Evolutionary conservation across 2,888 invertebrate species (phyloP).

Genomic region (Calliphora vomitoria): DNA sequence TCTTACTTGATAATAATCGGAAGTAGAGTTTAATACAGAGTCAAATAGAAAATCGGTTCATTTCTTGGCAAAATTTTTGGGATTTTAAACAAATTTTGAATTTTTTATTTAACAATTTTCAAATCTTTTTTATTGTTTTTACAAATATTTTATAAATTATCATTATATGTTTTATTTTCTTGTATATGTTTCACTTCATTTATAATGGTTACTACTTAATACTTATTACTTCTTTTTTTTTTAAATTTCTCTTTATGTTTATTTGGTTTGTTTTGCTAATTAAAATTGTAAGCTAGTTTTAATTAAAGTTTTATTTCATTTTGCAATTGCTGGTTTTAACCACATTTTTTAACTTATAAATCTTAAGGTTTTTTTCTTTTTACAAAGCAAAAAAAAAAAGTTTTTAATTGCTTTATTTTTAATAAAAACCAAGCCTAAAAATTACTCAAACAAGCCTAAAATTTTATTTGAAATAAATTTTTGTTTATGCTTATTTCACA

Average conservation of each 20-base stretch:
- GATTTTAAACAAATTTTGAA: no score
- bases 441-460: background rate
- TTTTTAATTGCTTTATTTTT: background rate
- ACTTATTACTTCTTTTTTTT: background rate
- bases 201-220: background rate
- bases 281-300: background rate
- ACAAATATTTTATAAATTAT: no score
- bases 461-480: background rate
- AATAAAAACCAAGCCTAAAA: conserved; percentile 5
- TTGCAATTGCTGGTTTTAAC: conserved; percentile 8
- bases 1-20: no score
- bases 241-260: background rate
- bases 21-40: no score
- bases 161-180: background rate
- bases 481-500: background rate
- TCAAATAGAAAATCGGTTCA: no score
- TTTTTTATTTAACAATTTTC: no score
- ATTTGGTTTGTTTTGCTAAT: background rate
- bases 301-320: conserved; percentile 9
- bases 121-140: no score
- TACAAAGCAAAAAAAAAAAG: background rate
- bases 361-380: background rate
- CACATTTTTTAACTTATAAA: conserved; percentile 7
- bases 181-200: background rate
- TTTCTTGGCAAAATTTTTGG: no score